These are phyloP conservation scores for Seladonia tumulorum DNA, from an alignment of 2,888 invertebrate genomes.

Conservation along the genomic window DNA sequence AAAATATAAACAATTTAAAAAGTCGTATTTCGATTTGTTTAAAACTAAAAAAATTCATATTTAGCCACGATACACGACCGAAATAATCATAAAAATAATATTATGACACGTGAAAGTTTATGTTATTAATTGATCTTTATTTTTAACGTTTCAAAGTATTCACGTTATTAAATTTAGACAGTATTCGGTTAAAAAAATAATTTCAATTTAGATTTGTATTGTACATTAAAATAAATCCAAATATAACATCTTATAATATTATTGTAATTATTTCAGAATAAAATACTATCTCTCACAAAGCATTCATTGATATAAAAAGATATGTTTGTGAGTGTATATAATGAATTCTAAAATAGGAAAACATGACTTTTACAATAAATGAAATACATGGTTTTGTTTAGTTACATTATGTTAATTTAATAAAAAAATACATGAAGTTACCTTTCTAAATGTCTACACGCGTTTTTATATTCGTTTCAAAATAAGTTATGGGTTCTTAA, in stretches of 20 bases:
- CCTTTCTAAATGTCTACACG: neutral
- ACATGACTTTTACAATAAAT: neutral
- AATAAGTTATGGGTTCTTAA: neutral
- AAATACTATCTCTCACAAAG: neutral
- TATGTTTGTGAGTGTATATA: neutral
- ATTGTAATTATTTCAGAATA: neutral
- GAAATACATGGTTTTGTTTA: neutral
- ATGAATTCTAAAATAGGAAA: neutral
- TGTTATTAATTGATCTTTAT: no score
- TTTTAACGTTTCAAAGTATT: neutral
- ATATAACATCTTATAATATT: neutral
- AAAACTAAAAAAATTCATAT: neutral
- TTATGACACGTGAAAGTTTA: no score
- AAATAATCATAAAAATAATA: neutral
- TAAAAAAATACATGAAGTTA: conserved; percentile 26
- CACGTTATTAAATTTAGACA: neutral
- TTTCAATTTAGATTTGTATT: conserved; percentile 4
- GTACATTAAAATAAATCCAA: neutral
- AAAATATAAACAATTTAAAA: neutral
- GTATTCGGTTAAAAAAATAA: neutral
- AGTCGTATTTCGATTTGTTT: neutral
- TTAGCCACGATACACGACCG: neutral
- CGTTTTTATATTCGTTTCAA: neutral
- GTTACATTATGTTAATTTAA: neutral
- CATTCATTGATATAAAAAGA: neutral